Conservation (phyloP, 2,113 vertebrate genomes). For the Mirounga angustirostris region DNA sequence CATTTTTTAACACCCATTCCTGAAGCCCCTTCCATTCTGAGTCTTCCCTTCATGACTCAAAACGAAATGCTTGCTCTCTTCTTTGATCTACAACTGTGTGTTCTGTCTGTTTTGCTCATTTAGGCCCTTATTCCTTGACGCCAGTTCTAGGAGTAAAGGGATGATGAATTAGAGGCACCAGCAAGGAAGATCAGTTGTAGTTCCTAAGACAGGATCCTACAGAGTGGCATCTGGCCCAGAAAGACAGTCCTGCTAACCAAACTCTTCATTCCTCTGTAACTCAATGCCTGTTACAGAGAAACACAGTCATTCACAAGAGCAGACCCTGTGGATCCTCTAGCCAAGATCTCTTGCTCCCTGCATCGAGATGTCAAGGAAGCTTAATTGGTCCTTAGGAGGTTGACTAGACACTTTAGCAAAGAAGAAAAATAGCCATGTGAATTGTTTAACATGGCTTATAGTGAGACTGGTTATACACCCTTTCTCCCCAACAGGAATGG, state of each 20-base stretch:
- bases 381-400: constrained; percentile 62
- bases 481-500: neutral
- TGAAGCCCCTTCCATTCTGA: neutral
- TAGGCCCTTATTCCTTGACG: neutral
- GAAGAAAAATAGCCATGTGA: constrained; percentile 34
- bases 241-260: neutral
- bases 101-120: neutral
- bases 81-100: neutral
- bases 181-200: neutral
- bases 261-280: neutral
- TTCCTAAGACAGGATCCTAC: neutral
- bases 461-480: neutral
- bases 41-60: neutral
- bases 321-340: neutral
- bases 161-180: neutral
- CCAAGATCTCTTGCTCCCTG: neutral
- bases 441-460: neutral
- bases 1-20: neutral
- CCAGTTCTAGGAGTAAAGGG: neutral
- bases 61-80: neutral
- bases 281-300: neutral
- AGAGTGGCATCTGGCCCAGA: neutral
- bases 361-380: constrained; percentile 17
- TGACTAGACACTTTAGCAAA: constrained; percentile 46
- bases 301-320: neutral